These are phyloP conservation scores for Otis tarda DNA, from an alignment of 2,113 vertebrate genomes.

Conservation along the genomic window DNA sequence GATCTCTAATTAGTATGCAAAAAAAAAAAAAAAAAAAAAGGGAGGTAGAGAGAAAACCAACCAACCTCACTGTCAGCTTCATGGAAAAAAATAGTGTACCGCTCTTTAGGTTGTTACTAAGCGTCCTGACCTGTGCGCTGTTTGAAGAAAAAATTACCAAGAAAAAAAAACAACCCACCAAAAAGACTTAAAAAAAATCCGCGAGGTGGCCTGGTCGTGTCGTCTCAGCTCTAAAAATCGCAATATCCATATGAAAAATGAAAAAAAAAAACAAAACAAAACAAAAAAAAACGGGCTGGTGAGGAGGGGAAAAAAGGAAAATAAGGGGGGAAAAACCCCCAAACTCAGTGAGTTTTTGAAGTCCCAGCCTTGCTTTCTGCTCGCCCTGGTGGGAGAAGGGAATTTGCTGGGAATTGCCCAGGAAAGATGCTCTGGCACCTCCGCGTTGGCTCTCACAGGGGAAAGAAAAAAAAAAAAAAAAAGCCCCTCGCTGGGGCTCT, in stretches of 20 bases:
- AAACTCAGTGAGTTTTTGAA: background rate
- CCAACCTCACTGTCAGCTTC: background rate
- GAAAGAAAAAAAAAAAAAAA: background rate
- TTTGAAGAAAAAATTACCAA: background rate
- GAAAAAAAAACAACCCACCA: too few species aligned
- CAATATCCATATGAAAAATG: background rate
- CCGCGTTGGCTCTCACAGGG: background rate
- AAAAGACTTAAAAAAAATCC: background rate
- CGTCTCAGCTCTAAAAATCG: background rate
- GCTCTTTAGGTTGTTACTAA: background rate
- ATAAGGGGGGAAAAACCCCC: background rate
- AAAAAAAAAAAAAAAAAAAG: background rate
- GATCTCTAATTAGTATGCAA: constrained; percentile 48
- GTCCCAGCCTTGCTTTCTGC: background rate
- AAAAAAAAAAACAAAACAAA: too few species aligned
- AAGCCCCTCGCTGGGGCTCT: background rate
- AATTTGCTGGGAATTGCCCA: background rate
- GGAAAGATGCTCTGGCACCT: background rate
- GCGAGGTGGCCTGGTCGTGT: background rate
- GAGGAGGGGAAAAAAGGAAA: background rate
- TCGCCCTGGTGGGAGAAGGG: background rate
- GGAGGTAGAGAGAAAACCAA: background rate
- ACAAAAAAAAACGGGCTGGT: background rate
- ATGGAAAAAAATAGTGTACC: background rate
- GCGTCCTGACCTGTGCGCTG: background rate